Base-by-base conservation (phyloP, 2,113 vertebrate species). In the Urocitellus parryii region DNA sequence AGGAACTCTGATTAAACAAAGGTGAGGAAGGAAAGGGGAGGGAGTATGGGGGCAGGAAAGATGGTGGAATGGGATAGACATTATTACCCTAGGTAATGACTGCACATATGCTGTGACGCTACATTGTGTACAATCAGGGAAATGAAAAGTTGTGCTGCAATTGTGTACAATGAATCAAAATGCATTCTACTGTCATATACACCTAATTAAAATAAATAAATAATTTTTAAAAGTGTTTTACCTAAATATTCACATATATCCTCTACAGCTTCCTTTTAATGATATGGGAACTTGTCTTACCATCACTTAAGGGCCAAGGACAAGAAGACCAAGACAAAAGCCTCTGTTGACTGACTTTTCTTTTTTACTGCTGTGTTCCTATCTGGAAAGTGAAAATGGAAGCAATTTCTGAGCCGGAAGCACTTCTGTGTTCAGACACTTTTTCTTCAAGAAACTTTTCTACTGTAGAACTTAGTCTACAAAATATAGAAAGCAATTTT, bases 201-300 rank as follows among this genome's bases (percentile, higher is more conserved):
- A 51, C 48, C 48, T 13, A 51, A 13, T 51, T 51, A 51, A 13
- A 51, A 51, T 51, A 51, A 51, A 51, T 51, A 51, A 51, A 51
- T 51, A 51, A 51, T 2, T 51, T 51, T 51, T 12, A 51, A 51
- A 88, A 39, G 37, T 58, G 61, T 16, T 72, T 95, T 79, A 72
- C 18, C 51, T 76, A 95, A 72, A 65, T 76, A 72, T 48, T 90
- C 53, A 87, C n/a, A n/a, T 25, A 37, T 25, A 67, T 78, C 10
- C 48, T 85, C 88, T 80, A 91, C 42, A 91, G 42, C 65, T 32
- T 87, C 70, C 48, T 88, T 79, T 91, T 37, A 74, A n/a, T 65
- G 53, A 87, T 11, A 8, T 90, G 4, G 39, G 32, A 63, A 20
- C 9, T 42, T 82, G 7, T 42, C 2, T 4, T 16, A n/a, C 37